Evolutionary conservation across 37 sponge, comb jelly and placozoan genomes (phyloP).

Genomic region (Beroe forskalii): DNA sequence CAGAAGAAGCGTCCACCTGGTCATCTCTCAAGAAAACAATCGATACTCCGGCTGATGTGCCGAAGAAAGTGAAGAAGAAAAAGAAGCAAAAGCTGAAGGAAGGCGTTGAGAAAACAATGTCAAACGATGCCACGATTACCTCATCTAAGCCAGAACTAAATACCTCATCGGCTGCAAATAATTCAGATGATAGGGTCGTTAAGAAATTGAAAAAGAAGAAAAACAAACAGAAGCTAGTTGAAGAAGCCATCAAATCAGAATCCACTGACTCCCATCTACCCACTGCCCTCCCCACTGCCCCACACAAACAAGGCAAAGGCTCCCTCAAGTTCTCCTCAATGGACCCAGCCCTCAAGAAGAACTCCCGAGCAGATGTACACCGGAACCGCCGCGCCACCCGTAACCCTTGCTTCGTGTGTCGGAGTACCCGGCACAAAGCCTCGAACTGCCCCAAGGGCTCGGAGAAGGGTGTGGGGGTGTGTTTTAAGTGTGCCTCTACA

Average conservation of each 20-base stretch:
- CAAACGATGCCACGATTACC: neutral
- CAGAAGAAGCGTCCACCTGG: conserved; percentile 34
- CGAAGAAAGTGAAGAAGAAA: neutral
- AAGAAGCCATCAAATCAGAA: conserved; percentile 37
- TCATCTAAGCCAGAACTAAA: neutral
- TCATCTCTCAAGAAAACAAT: conserved; percentile 64
- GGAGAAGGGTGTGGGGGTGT: conserved; percentile 64
- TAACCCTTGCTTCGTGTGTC: conserved; percentile 81
- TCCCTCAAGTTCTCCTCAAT: conserved; percentile 30
- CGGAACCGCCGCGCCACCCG: neutral
- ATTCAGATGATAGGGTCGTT: conserved; percentile 4
- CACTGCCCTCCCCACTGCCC: no score
- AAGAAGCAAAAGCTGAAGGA: neutral
- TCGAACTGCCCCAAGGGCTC: conserved; percentile 69
- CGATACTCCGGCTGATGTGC: neutral
- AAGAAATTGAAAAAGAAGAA: conserved; percentile 68
- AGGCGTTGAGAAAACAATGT: neutral
- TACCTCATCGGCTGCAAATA: neutral
- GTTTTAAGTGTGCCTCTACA: conserved; percentile 84
- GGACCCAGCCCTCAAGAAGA: neutral
- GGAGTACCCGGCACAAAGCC: conserved; percentile 73
- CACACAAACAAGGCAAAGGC: conserved; percentile 44
- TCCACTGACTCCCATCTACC: neutral
- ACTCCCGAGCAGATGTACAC: conserved; percentile 17
- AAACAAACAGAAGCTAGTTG: conserved; percentile 66